Conservation (phyloP, 92 coral and sea anemone genomes). For the Metridium senile region DNA sequence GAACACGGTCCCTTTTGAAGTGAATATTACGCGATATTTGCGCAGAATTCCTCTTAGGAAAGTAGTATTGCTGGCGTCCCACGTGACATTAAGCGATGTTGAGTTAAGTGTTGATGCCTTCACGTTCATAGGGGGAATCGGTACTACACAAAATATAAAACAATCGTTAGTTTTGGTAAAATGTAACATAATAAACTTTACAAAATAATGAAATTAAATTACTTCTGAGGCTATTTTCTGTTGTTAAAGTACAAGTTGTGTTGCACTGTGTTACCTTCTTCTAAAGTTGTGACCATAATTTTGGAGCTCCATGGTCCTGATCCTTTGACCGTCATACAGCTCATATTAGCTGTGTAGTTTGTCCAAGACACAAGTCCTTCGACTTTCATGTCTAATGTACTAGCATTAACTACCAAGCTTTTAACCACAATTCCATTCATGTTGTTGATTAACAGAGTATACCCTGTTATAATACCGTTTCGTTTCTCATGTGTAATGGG, state of each 20-base stretch:
- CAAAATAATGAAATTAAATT: too few species aligned
- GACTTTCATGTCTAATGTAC: neutral
- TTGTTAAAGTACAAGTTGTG: too few species aligned
- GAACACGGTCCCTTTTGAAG: constrained; percentile 26
- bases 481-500: constrained; percentile 33
- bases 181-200: too few species aligned
- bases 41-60: constrained; percentile 32
- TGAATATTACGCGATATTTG: constrained; percentile 20
- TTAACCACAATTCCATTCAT: neutral
- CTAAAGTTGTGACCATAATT: constrained; percentile 46
- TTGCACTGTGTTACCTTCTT: constrained; percentile 13
- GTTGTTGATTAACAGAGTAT: constrained; percentile 4
- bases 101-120: constrained; percentile 9
- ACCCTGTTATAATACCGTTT: constrained; percentile 59
- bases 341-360: constrained; percentile 49
- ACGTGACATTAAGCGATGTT: constrained; percentile 32
- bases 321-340: constrained; percentile 71
- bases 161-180: too few species aligned
- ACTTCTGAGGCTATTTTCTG: too few species aligned
- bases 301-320: constrained; percentile 54
- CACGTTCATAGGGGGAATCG: constrained; percentile 20
- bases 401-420: neutral
- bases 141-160: constrained; percentile 7
- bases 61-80: constrained; percentile 30
- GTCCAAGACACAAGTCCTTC: constrained; percentile 46